Conservation (phyloP, 2,797 vertebrate species). For the Lagodon rhomboides region DNA sequence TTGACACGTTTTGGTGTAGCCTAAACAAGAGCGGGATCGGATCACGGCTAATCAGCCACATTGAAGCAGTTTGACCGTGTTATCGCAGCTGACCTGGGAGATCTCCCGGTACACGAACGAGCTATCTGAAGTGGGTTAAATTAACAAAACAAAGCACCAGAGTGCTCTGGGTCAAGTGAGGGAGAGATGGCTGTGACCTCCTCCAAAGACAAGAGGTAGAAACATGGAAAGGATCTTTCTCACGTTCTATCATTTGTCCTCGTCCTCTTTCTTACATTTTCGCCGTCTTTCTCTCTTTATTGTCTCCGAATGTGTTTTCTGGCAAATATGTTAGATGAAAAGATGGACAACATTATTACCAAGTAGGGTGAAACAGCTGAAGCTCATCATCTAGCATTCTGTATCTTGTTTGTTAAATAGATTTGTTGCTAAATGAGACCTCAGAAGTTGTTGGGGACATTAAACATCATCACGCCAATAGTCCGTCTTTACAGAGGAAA, state of each 20-base stretch:
- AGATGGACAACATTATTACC: too few species aligned
- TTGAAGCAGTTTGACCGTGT: conserved; percentile 22
- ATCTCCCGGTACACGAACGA: conserved; percentile 23
- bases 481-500: too few species aligned
- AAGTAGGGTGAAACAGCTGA: background rate
- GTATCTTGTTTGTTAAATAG: too few species aligned
- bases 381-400: too few species aligned
- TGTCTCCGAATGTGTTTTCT: too few species aligned
- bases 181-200: conserved; percentile 33
- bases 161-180: conserved; percentile 37
- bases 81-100: conserved; percentile 11
- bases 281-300: background rate
- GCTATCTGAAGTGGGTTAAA: conserved; percentile 39
- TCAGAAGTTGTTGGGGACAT: too few species aligned
- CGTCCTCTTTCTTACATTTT: background rate
- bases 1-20: conserved; percentile 54
- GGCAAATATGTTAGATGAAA: too few species aligned
- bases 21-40: conserved; percentile 43
- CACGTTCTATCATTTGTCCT: background rate
- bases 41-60: conserved; percentile 51
- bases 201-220: conserved; percentile 28
- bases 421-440: too few species aligned
- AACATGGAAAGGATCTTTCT: conserved; percentile 4
- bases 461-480: too few species aligned
- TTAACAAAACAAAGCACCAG: conserved; percentile 26